Evolutionary conservation across 53 echinoderm and acorn worm genomes (phyloP).

Genomic region (Echinarachnius parma): DNA sequence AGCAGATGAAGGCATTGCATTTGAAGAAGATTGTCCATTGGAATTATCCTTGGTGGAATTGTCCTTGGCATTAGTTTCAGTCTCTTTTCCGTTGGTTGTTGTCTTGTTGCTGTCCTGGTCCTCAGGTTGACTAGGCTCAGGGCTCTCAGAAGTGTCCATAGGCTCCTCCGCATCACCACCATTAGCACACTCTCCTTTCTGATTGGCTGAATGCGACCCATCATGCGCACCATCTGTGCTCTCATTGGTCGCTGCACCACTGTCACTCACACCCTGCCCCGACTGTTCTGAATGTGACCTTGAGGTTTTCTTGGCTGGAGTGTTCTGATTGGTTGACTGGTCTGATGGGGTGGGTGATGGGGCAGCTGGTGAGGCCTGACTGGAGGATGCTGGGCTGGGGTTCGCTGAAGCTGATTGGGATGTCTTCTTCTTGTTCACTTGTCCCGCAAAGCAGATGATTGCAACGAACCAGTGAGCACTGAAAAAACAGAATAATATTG

Average conservation of each 20-base stretch:
- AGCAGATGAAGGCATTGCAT: too few species aligned
- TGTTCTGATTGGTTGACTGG: constrained; percentile 1
- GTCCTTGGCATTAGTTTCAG: not conserved
- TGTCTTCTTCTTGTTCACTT: constrained; percentile 27
- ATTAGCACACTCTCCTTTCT: constrained; percentile 8
- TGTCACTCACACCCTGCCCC: not conserved
- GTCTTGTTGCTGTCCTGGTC: constrained; percentile 8
- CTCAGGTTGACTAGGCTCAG: not conserved
- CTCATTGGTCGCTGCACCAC: not conserved
- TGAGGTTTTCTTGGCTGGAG: not conserved
- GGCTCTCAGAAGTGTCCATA: constrained; percentile 45
- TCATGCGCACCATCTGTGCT: not conserved
- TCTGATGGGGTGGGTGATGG: not conserved
- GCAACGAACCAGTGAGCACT: constrained; percentile 96
- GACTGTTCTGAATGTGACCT: not conserved
- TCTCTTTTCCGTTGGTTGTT: not conserved
- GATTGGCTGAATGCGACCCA: constrained; percentile 8
- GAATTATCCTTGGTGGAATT: not conserved
- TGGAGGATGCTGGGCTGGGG: not conserved
- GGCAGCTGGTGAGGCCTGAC: constrained; percentile 4
- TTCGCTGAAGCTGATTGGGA: not conserved
- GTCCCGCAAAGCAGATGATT: constrained; percentile 76
- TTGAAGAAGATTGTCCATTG: too few species aligned
- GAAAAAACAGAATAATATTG: too few species aligned
- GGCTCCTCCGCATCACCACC: constrained; percentile 37